Conservation (phyloP, 2,113 vertebrate species). For the Sciurus niger region DNA sequence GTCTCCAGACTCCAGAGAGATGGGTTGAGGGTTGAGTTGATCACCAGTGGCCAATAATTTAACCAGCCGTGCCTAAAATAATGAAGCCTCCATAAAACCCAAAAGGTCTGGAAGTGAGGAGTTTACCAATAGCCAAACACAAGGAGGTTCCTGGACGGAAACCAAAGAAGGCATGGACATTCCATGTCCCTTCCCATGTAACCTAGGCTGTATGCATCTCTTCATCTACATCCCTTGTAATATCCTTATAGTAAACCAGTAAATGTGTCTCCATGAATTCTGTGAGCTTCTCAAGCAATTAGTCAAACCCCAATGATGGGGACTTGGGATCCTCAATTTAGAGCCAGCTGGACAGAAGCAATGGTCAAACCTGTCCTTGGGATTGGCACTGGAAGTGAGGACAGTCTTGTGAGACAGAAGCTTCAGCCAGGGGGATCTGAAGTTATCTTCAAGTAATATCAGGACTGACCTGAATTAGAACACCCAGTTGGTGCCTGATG, state of each 20-base stretch:
- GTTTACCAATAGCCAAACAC: neutral
- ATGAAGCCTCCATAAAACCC: neutral
- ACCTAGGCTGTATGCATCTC: neutral
- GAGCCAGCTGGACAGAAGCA: neutral
- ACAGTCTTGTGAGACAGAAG: neutral
- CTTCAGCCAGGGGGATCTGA: neutral
- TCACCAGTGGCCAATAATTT: neutral
- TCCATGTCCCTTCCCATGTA: neutral
- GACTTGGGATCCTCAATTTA: no score
- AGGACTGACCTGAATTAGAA: neutral
- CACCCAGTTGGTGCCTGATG: neutral
- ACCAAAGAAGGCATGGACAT: neutral
- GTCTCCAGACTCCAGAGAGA: neutral
- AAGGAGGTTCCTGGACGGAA: neutral
- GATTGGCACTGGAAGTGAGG: neutral
- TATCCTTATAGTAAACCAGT: no score
- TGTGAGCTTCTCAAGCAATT: neutral
- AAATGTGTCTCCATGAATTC: neutral
- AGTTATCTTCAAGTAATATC: neutral
- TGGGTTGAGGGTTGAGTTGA: neutral
- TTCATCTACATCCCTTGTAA: neutral
- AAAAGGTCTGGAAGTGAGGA: neutral
- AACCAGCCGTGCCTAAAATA: neutral
- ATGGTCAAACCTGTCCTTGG: neutral
- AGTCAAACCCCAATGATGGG: neutral